These are phyloP conservation scores for Paratilapia polleni DNA, from an alignment of 2,113 vertebrate genomes.

Conservation along the genomic window DNA sequence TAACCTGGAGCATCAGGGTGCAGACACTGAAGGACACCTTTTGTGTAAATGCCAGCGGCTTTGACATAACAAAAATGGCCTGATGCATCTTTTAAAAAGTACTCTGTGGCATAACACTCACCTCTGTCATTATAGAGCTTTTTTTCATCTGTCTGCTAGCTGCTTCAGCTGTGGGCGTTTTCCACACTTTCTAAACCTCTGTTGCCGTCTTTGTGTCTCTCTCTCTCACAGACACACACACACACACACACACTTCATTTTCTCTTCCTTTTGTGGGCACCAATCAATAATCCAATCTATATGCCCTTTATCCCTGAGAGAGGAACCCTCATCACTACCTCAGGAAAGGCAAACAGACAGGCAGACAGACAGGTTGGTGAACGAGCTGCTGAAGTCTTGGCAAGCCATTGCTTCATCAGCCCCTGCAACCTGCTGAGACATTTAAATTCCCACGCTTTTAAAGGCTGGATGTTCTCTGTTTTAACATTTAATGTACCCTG, in stretches of 20 bases:
- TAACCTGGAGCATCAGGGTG: background rate
- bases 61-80: background rate
- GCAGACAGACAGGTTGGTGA: background rate
- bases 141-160: background rate
- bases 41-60: background rate
- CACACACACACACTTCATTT: background rate
- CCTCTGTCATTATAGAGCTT: background rate
- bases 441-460: background rate
- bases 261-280: background rate
- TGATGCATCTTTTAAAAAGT: background rate
- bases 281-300: constrained; percentile 48
- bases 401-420: background rate
- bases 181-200: background rate
- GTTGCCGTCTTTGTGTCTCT: background rate
- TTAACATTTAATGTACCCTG: background rate
- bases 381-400: background rate
- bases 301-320: background rate
- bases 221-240: background rate
- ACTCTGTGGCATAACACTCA: background rate
- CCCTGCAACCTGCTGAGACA: background rate
- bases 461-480: background rate
- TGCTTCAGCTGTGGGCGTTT: background rate
- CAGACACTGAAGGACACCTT: background rate
- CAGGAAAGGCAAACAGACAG: background rate
- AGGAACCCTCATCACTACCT: background rate